A percentile compares a stretch with the other conserved stretches of the same genome.
Conservation (phyloP, 2,888 invertebrate genomes). For the Dynastes hyllus region DNA sequence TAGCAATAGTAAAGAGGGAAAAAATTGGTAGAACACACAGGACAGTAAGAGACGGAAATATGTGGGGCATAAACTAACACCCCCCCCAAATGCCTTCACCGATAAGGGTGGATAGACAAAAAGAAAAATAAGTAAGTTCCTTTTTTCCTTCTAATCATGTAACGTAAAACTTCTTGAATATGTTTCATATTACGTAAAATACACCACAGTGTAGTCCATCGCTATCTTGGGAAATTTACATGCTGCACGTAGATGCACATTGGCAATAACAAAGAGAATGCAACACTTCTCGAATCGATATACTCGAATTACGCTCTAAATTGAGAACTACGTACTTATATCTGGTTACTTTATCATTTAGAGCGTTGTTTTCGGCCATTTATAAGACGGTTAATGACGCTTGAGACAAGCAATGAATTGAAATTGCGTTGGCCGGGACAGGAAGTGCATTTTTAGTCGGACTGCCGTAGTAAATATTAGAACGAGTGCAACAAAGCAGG, state of each 20-base stretch:
- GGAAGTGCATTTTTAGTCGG: conserved; percentile 39
- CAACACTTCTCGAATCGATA: neutral
- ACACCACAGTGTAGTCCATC: neutral
- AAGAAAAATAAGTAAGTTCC: no score
- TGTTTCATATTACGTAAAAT: no score
- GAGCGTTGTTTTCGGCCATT: conserved; percentile 30
- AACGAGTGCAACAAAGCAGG: neutral
- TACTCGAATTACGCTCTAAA: conserved; percentile 10
- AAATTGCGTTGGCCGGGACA: conserved; percentile 36
- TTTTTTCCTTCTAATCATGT: no score
- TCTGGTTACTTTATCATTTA: conserved; percentile 4
- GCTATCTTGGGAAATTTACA: no score
- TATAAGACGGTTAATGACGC: conserved; percentile 44
- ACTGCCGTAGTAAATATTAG: conserved; percentile 37
- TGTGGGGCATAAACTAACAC: no score
- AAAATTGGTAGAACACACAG: no score
- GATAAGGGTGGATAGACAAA: no score
- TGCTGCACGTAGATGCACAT: neutral
- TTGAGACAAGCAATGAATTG: conserved; percentile 43
- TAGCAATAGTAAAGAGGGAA: no score
- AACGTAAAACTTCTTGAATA: no score
- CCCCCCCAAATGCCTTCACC: no score
- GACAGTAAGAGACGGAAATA: no score
- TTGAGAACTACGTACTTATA: conserved; percentile 21
- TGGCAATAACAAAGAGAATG: neutral